Evolutionary conservation across 2,888 invertebrate species (phyloP).

Genomic region (Emmelina monodactyla): DNA sequence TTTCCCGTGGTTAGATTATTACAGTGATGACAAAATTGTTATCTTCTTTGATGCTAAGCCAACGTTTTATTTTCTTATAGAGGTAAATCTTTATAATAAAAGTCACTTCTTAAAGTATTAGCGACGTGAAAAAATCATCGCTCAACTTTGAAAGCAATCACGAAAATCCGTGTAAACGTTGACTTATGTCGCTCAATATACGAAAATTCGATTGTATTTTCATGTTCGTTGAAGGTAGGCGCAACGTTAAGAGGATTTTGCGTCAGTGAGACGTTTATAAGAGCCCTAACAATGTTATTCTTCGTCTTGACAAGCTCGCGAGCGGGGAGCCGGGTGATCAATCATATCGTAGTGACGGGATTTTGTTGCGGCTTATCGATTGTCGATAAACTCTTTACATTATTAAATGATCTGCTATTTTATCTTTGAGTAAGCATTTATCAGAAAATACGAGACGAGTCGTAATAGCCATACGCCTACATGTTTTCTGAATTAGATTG

Average conservation of each 20-base stretch:
- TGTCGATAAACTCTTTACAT: no score
- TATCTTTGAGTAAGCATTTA: no score
- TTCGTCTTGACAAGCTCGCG: conserved; percentile 49
- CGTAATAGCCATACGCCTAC: no score
- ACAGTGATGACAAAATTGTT: no score
- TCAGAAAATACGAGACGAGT: no score
- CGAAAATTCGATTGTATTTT: conserved; percentile 17
- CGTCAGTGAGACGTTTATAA: conserved; percentile 51
- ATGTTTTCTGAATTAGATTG: no score
- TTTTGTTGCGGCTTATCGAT: conserved; percentile 22
- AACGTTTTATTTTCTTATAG: no score
- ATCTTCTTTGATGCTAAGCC: no score
- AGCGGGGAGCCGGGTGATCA: conserved; percentile 44
- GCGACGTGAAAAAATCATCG: background rate
- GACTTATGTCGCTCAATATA: background rate
- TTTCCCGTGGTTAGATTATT: no score
- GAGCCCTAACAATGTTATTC: conserved; percentile 59
- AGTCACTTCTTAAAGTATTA: background rate
- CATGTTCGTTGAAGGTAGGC: conserved; percentile 24
- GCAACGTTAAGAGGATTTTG: conserved; percentile 45
- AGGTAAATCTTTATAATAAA: background rate
- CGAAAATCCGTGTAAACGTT: background rate
- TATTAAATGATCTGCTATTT: no score
- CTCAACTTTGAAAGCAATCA: no score
- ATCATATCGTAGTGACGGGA: conserved; percentile 44